Evolutionary conservation across 2,888 invertebrate genomes (phyloP).

Genomic region (Agrotis exclamationis): DNA sequence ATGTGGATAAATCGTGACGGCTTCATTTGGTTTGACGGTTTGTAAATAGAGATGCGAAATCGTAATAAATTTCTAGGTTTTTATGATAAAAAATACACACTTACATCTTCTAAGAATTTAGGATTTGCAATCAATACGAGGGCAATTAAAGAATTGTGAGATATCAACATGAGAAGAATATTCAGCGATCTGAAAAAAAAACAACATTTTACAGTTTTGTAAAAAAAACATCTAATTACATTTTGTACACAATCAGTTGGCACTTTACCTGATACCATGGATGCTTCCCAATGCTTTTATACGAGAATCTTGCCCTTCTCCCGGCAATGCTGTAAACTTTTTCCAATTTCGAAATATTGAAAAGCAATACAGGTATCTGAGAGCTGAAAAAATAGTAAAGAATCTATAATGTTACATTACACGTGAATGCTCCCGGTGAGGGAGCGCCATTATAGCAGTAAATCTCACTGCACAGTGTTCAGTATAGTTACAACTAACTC

Average conservation of each 20-base stretch:
- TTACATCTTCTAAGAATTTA: slow-evolving; percentile 64
- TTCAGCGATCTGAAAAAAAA: slow-evolving; percentile 26
- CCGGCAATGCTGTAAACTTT: slow-evolving; percentile 20
- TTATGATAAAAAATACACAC: neutral
- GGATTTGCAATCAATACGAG: slow-evolving; percentile 48
- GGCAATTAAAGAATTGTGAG: slow-evolving; percentile 44
- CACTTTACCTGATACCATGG: slow-evolving; percentile 67
- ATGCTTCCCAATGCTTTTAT: slow-evolving; percentile 58
- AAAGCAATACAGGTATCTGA: slow-evolving; percentile 66
- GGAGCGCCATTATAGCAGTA: too few species aligned
- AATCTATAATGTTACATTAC: too few species aligned
- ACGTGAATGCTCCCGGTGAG: too few species aligned
- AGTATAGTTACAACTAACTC: too few species aligned
- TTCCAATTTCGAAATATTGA: slow-evolving; percentile 73
- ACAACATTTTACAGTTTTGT: too few species aligned
- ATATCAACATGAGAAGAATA: slow-evolving; percentile 5
- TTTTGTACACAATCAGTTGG: neutral
- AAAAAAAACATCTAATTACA: neutral
- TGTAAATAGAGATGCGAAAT: too few species aligned
- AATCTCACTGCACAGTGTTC: neutral
- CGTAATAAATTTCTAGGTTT: neutral
- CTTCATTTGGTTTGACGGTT: neutral
- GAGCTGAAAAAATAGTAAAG: slow-evolving; percentile 36
- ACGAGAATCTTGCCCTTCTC: slow-evolving; percentile 39
- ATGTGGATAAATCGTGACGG: neutral